These are phyloP conservation scores for Rhagonycha fulva DNA, from an alignment of 2,888 invertebrate species.

Conservation along the genomic window DNA sequence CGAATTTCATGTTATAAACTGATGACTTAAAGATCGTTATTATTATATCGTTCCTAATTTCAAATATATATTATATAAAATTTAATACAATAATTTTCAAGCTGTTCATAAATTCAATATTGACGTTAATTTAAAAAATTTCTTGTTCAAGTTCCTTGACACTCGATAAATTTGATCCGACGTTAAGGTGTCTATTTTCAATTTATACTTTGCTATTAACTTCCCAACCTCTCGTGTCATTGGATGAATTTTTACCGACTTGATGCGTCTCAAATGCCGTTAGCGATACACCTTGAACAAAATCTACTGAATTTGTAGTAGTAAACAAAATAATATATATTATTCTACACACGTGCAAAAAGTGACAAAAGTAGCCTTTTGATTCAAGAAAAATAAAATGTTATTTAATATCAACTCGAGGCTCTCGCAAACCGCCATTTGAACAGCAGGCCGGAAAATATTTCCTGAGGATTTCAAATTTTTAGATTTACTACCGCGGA, in stretches of 20 bases:
- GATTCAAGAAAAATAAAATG: too few relatives aligned
- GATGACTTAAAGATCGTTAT: too few relatives aligned
- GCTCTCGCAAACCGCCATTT: too few relatives aligned
- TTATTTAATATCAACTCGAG: too few relatives aligned
- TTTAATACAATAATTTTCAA: not conserved
- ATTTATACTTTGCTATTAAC: not conserved
- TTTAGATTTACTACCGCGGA: too few relatives aligned
- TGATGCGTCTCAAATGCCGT: not conserved
- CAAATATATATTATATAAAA: too few relatives aligned
- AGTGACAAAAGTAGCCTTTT: too few relatives aligned
- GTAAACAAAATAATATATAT: not conserved
- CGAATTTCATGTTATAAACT: too few relatives aligned
- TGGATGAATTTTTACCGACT: not conserved
- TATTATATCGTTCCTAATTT: too few relatives aligned
- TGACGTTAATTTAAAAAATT: not conserved
- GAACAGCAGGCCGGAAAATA: too few relatives aligned
- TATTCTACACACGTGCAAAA: too few relatives aligned
- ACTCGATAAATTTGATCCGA: not conserved
- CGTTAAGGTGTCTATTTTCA: not conserved
- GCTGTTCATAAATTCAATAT: not conserved
- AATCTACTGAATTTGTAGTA: not conserved
- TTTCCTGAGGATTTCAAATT: too few relatives aligned
- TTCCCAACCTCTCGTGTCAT: not conserved
- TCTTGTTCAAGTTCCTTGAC: not conserved
- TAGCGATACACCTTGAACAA: not conserved